Evolutionary conservation across 2,888 invertebrate species (phyloP), one percentile per base, ranked within the genome.

Genomic region (Leptodirus hochenwartii): DNA sequence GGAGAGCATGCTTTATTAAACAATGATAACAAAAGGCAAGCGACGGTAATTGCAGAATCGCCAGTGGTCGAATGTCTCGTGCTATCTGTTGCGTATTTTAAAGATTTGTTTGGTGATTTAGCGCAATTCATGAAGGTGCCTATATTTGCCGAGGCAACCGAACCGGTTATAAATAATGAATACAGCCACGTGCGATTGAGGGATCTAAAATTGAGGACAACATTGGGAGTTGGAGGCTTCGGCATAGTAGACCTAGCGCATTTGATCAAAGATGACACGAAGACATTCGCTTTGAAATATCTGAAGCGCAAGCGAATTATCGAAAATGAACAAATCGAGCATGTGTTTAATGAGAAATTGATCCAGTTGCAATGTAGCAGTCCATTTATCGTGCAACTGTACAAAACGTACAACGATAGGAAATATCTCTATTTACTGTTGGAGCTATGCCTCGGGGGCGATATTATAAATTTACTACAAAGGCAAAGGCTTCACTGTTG

Each of bases 341-440:
- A 90, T 48, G 80, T 82, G 0, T 81, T 71, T 51, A 84, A 81
- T 34, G 90, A 90, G 56, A 82, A 82, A 51, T 67, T 73, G 39
- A 82, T 90, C 34, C 75, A 76, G 67, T 65, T 82, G 68, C 62
- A 68, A 43, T 79, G 81, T 46, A 68, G 77, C 30, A 26, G 17
- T 13, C 76, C 72, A 33, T 90, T 88, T 51, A 62, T 53, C 27
- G 56, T 37, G 50, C 88, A 88, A 48, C 59, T 95, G 33, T 88
- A 78, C 54, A 75, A 76, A 41, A 95, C 93, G 2, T 93, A 77
- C 54, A 79, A 80, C 46, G 91, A 95, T 55, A 69, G 66, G 34
- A 90, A 88, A 50, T 90, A 80, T 52, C 76, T 95, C 2, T 95
- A 93, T 53, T 88, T 93, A 62, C 58, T 95, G 27, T 81, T 95